Evolutionary conservation across 2,888 invertebrate genomes (phyloP).

Genomic region (Mellilla xanthometata): DNA sequence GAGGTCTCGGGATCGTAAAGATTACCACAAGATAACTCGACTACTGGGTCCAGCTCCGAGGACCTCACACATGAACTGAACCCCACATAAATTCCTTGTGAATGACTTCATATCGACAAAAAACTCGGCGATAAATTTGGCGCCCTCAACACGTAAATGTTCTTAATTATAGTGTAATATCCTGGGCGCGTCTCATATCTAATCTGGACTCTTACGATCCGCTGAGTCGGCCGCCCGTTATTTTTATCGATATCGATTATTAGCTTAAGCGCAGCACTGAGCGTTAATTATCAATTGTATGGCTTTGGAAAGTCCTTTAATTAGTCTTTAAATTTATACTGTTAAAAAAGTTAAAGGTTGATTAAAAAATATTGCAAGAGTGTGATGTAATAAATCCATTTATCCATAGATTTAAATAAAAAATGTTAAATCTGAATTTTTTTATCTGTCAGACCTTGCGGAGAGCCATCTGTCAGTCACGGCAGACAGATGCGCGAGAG

Average conservation of each 20-base stretch:
- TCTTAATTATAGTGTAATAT: constrained; percentile 80
- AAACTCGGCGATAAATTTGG: constrained; percentile 81
- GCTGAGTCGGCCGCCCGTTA: constrained; percentile 44
- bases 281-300: constrained; percentile 49
- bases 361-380: too few species aligned
- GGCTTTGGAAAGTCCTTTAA: constrained; percentile 40
- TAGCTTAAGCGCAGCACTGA: constrained; percentile 50
- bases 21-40: constrained; percentile 77
- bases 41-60: constrained; percentile 60
- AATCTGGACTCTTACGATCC: constrained; percentile 69
- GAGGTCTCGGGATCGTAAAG: constrained; percentile 77
- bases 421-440: constrained; percentile 42
- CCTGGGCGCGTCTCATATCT: constrained; percentile 70
- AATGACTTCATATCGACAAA: constrained; percentile 79
- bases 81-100: constrained; percentile 72
- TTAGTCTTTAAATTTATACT: constrained; percentile 4
- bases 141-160: constrained; percentile 79
- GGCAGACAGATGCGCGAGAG: constrained; percentile 55
- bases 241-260: constrained; percentile 56
- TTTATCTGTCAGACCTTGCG: constrained; percentile 33
- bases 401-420: too few species aligned
- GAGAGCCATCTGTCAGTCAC: constrained; percentile 58
- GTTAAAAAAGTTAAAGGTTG: too few species aligned
- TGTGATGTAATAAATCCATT: too few species aligned
- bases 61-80: constrained; percentile 75